phyloP scores from a whole-genome alignment of 2,113 vertebrate genomes.

The Trematomus loennbergii region DNA sequence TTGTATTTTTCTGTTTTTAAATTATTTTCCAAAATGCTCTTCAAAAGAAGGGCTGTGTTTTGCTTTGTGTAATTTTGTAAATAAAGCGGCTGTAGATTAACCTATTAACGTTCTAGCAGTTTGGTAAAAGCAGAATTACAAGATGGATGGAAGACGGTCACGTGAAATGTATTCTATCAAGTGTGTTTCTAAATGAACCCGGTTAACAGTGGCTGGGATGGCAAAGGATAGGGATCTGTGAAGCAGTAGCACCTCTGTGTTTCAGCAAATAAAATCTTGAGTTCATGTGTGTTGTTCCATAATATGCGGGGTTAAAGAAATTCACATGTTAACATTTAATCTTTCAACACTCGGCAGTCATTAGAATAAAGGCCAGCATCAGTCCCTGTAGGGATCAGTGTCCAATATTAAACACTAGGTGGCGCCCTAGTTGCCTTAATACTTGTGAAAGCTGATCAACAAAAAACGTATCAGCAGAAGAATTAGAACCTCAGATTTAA shows the following conservation, averaged over 20 bases:
- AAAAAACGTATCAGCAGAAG: not conserved
- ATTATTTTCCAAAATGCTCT: slow-evolving; percentile 90
- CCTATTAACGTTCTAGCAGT: slow-evolving; percentile 86
- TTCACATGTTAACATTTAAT: not conserved
- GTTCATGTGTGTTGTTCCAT: slow-evolving; percentile 43
- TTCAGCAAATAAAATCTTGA: slow-evolving; percentile 81
- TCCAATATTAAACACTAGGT: slow-evolving; percentile 54
- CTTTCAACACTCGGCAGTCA: not conserved
- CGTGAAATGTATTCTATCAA: slow-evolving; percentile 86
- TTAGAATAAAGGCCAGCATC: not conserved
- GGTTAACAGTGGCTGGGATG: slow-evolving; percentile 7
- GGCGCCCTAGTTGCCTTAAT: slow-evolving; percentile 42
- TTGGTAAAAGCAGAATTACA: slow-evolving; percentile 56
- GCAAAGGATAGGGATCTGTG: slow-evolving; percentile 59
- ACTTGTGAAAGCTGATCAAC: not conserved
- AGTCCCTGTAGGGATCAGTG: slow-evolving; percentile 7
- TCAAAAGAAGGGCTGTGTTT: slow-evolving; percentile 62
- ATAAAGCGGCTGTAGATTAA: slow-evolving; percentile 93
- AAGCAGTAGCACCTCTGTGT: slow-evolving; percentile 77
- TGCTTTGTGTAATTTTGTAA: slow-evolving; percentile 91
- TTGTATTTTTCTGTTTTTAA: slow-evolving; percentile 91
- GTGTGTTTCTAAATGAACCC: slow-evolving; percentile 81
- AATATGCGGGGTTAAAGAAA: not conserved
- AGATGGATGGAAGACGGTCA: slow-evolving; percentile 66
- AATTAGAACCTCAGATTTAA: not conserved